Evolutionary conservation across 2,113 vertebrate genomes (phyloP).

Genomic region (Mustela lutreola): DNA sequence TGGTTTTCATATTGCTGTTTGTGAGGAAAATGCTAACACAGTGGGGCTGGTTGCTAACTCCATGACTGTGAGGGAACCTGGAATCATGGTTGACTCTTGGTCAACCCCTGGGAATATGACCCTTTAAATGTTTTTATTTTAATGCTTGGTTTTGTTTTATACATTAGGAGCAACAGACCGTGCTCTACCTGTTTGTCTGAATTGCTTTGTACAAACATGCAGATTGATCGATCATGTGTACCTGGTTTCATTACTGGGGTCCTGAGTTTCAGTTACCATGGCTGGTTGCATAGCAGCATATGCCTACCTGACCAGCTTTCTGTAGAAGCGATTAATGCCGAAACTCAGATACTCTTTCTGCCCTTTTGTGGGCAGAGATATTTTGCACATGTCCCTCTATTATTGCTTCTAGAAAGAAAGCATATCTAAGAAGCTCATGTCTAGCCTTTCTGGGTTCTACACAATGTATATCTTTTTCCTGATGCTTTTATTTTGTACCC

Average conservation of each 20-base stretch:
- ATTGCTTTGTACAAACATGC: slow-evolving; percentile 49
- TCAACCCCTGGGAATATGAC: slow-evolving; percentile 23
- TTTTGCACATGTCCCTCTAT: background rate
- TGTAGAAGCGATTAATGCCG: background rate
- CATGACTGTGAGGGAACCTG: slow-evolving; percentile 43
- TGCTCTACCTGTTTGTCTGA: slow-evolving; percentile 45
- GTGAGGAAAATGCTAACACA: slow-evolving; percentile 48
- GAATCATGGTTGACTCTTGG: slow-evolving; percentile 39
- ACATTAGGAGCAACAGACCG: background rate
- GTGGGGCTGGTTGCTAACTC: slow-evolving; percentile 2
- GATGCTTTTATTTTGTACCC: slow-evolving; percentile 31
- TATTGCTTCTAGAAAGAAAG: background rate
- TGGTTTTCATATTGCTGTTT: slow-evolving; percentile 2
- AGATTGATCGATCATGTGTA: slow-evolving; percentile 34
- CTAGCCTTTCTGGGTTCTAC: background rate
- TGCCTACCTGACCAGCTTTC: background rate
- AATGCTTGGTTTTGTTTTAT: slow-evolving; percentile 60
- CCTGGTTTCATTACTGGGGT: slow-evolving; percentile 43
- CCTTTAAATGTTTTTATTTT: slow-evolving; percentile 41
- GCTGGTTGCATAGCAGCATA: background rate
- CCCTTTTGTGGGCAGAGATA: background rate
- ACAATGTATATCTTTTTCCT: slow-evolving; percentile 26
- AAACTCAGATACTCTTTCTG: slow-evolving; percentile 32
- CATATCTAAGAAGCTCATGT: background rate
- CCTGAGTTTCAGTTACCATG: slow-evolving; percentile 15